A percentile compares a stretch with the other conserved stretches of the same genome.
Evolutionary conservation across 2,113 vertebrate species (phyloP).

Genomic region (Nicator chloris): DNA sequence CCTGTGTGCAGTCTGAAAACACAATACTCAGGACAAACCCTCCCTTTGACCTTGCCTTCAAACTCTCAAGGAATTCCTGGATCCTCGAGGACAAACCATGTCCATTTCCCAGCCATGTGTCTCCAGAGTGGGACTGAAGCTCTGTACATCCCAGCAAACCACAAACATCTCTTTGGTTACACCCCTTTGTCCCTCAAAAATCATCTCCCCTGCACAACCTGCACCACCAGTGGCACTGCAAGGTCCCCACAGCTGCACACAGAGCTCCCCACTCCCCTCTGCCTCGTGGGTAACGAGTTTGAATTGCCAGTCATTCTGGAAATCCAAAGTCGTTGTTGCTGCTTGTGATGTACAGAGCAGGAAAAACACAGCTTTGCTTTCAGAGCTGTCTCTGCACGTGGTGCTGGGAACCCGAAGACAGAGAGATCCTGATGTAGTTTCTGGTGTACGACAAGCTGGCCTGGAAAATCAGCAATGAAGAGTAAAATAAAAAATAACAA

Average conservation of each 20-base stretch:
- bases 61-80: neutral
- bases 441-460: neutral
- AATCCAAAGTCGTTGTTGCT: neutral
- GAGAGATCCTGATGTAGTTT: neutral
- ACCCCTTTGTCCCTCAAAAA: neutral
- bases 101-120: neutral
- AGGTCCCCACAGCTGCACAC: neutral
- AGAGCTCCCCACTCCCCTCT: neutral
- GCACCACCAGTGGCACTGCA: neutral
- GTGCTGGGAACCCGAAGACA: neutral
- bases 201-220: neutral
- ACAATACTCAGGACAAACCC: neutral
- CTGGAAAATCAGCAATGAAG: neutral
- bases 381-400: neutral
- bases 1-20: neutral
- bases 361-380: neutral
- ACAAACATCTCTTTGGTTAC: neutral
- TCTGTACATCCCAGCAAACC: neutral
- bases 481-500: neutral
- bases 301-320: neutral
- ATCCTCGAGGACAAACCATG: fast-evolving
- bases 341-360: neutral
- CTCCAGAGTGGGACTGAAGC: neutral
- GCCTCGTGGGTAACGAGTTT: neutral
- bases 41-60: neutral